Evolutionary conservation across 2,888 invertebrate genomes (phyloP), one percentile per base, ranked within the genome.

Genomic region (Melieria crassipennis): DNA sequence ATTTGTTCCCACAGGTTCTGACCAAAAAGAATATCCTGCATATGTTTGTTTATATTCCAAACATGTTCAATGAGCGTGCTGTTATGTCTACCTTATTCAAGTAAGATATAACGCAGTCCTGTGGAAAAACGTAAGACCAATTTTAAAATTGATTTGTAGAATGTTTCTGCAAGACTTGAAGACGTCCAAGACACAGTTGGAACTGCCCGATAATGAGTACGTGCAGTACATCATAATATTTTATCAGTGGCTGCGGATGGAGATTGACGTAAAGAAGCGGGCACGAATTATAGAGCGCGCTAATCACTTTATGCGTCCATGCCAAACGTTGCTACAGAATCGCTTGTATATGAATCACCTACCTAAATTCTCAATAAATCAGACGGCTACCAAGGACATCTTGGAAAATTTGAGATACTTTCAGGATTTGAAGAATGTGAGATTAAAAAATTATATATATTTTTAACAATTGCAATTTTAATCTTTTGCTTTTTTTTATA

Each of bases 171-270:
- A 30, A 30, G 30, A 30, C 30, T 30, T 30, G 30, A 30, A 30
- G 30, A 30, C 30, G 30, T 30, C 30, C 30, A 30, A 30, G 30
- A 30, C 30, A 30, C 30, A 30, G 30, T 30, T 30, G 30, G 82
- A 83, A 72, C 62, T 83, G 55, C 78, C 81, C 3, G 83, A 82
- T 75, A 81, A 76, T 60, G 71, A 78, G 11, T 82, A 75, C 62
- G 80, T 82, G 68, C 78, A 82, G 76, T 83, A 82, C 69, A 76
- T 82, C 65, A 78, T 82, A 65, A 77, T 82, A 73, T 83, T 83
- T 70, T 81, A 81, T 75, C 77, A 78, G 46, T 82, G 82, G 82
- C 77, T 78, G 61, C 76, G 77, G 55, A 72, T 82, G 65, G 79
- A 81, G 64, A 68, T 73, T 6, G 77, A 80, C 58, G 74, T 75